phyloP scores from a whole-genome alignment of 2,797 vertebrate species.

The Cirrhinus molitorella region DNA sequence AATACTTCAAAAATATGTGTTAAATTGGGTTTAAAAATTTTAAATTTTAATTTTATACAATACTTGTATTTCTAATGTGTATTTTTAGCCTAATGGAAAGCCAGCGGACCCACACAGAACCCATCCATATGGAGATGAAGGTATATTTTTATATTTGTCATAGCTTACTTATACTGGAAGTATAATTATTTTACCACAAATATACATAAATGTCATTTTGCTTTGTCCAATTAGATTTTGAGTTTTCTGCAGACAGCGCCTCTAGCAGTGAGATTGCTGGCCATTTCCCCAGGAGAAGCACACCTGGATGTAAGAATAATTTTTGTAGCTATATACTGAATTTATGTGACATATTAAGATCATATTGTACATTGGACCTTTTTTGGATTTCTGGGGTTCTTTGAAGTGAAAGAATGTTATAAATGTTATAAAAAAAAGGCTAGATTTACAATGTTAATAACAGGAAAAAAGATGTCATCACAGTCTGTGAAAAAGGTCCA shows the following conservation, averaged over 20 bases:
- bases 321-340: neutral
- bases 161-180: too few relatives aligned
- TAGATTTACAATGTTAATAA: neutral
- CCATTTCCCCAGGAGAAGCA: conserved; percentile 61
- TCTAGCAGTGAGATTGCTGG: conserved; percentile 75
- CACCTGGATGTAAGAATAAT: conserved; percentile 69
- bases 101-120: conserved; percentile 58
- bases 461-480: too few relatives aligned
- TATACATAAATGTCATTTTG: neutral
- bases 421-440: too few relatives aligned
- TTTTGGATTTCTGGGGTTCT: neutral
- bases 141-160: conserved; percentile 60
- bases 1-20: neutral
- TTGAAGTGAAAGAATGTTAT: neutral
- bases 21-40: neutral
- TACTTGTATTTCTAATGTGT: neutral
- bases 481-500: neutral
- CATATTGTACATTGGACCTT: neutral
- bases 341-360: neutral
- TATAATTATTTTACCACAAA: neutral
- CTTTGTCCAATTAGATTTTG: conserved; percentile 67
- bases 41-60: neutral
- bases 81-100: conserved; percentile 72
- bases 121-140: conserved; percentile 74
- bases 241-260: conserved; percentile 84